Percentiles rank a stretch among this genome's conserved stretches.
Conservation (phyloP, 2,797 vertebrate species). For the Valencia hispanica region DNA sequence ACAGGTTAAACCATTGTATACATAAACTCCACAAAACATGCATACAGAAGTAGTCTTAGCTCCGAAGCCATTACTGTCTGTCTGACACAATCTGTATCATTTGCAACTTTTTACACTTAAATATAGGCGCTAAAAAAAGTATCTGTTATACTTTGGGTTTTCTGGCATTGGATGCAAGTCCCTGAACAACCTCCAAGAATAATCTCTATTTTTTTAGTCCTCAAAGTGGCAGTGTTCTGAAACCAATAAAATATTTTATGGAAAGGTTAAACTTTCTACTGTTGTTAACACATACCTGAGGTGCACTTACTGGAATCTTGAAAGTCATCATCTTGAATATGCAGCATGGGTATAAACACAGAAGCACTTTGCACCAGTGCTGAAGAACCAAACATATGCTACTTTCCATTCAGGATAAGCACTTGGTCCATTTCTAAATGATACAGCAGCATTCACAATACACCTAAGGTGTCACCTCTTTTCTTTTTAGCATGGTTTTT, state of each 20-base stretch:
- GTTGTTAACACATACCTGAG: conserved; percentile 40
- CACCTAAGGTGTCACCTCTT: conserved; percentile 54
- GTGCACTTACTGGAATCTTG: conserved; percentile 42
- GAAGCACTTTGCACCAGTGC: conserved; percentile 38
- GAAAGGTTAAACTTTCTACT: conserved; percentile 6
- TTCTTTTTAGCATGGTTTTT: conserved; percentile 57
- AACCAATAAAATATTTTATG: conserved; percentile 19
- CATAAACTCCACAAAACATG: conserved; percentile 24
- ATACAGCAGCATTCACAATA: conserved; percentile 62
- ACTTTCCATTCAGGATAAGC: conserved; percentile 49
- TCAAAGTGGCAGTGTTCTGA: conserved; percentile 17
- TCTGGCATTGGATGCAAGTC: background rate
- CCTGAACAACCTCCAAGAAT: background rate
- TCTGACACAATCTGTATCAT: background rate
- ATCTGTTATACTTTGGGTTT: conserved; percentile 1
- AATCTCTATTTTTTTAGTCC: conserved; percentile 1
- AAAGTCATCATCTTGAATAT: conserved; percentile 48
- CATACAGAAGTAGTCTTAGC: conserved; percentile 4
- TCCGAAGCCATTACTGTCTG: conserved; percentile 7
- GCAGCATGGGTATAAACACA: conserved; percentile 54
- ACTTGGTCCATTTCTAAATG: conserved; percentile 55
- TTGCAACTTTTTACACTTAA: conserved; percentile 4
- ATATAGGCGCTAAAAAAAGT: background rate
- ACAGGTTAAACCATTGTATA: conserved; percentile 47
- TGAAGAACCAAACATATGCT: conserved; percentile 60